Conservation (phyloP, 1,140 invertebrate genomes). For the Euschistus heros region DNA sequence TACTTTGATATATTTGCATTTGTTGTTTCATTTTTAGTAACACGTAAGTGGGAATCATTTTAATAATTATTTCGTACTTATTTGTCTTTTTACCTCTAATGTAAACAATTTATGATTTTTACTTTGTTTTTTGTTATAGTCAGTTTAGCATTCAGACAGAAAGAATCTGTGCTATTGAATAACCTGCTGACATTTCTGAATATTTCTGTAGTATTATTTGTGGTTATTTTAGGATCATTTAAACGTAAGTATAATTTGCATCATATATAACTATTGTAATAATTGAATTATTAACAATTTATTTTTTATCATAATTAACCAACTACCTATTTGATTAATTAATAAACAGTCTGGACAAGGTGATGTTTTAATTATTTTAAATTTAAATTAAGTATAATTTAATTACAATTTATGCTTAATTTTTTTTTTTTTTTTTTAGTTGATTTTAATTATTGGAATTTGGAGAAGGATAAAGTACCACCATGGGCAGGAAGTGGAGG, state of each 20-base stretch:
- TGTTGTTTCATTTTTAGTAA: slow-evolving; percentile 27
- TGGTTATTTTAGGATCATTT: slow-evolving; percentile 68
- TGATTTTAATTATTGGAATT: slow-evolving; percentile 54
- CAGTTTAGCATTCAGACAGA: slow-evolving; percentile 54
- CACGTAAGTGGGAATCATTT: slow-evolving; percentile 21
- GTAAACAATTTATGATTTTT: neutral
- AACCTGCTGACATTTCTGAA: slow-evolving; percentile 78
- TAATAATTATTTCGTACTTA: neutral
- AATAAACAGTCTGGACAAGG: too few relatives aligned
- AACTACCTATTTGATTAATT: too few relatives aligned
- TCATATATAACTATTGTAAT: too few relatives aligned
- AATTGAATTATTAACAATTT: too few relatives aligned
- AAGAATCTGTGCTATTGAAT: slow-evolving; percentile 72
- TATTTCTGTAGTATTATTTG: slow-evolving; percentile 65
- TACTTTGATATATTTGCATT: slow-evolving; percentile 32
- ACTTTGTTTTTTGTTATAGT: slow-evolving; percentile 29
- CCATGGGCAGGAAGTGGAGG: slow-evolving; percentile 53
- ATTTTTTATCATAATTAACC: too few relatives aligned
- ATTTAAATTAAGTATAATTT: too few relatives aligned
- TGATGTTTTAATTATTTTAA: too few relatives aligned
- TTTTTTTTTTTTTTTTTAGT: slow-evolving; percentile 34
- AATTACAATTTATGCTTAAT: too few relatives aligned
- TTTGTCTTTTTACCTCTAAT: neutral
- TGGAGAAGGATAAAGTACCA: slow-evolving; percentile 45
- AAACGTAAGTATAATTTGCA: slow-evolving; percentile 46